phyloP scores from a whole-genome alignment of 2,888 invertebrate genomes.

The Patella depressa region DNA sequence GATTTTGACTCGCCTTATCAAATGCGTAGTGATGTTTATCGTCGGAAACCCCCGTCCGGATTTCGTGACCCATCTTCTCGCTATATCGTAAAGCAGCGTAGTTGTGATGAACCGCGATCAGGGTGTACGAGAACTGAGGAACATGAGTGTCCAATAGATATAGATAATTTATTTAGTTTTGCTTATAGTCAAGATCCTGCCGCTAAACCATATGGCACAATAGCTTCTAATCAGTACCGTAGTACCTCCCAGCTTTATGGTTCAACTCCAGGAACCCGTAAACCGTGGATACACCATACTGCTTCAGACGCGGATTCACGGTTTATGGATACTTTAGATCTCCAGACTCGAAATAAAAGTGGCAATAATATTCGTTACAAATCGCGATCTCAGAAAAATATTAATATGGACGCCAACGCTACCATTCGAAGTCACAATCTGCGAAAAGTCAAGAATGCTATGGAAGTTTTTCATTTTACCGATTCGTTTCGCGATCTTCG shows the following conservation, averaged over 20 bases:
- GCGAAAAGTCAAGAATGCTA: constrained; percentile 47
- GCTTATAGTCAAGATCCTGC: constrained; percentile 29
- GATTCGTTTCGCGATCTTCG: constrained; percentile 43
- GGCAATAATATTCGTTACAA: constrained; percentile 25
- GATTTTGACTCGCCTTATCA: constrained; percentile 35
- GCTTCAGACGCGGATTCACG: constrained; percentile 20
- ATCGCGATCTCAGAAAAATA: constrained; percentile 44
- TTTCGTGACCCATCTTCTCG: constrained; percentile 43
- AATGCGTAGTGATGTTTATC: constrained; percentile 39
- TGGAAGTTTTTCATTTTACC: constrained; percentile 56
- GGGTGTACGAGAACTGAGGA: constrained; percentile 22
- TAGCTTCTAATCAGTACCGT: constrained; percentile 16
- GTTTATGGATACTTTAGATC: constrained; percentile 36
- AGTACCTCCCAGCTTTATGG: constrained; percentile 40
- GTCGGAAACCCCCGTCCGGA: constrained; percentile 51
- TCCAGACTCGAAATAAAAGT: constrained; percentile 23
- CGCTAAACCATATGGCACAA: constrained; percentile 25
- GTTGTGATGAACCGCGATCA: constrained; percentile 38
- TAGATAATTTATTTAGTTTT: constrained; percentile 50
- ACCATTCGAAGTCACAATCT: constrained; percentile 62
- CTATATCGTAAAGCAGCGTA: constrained; percentile 37
- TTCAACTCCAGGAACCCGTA: constrained; percentile 16
- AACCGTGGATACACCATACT: constrained; percentile 24
- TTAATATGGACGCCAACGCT: constrained; percentile 56
- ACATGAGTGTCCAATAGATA: constrained; percentile 37